Conservation (phyloP, 2,797 vertebrate genomes). For the Tragopan temminckii region DNA sequence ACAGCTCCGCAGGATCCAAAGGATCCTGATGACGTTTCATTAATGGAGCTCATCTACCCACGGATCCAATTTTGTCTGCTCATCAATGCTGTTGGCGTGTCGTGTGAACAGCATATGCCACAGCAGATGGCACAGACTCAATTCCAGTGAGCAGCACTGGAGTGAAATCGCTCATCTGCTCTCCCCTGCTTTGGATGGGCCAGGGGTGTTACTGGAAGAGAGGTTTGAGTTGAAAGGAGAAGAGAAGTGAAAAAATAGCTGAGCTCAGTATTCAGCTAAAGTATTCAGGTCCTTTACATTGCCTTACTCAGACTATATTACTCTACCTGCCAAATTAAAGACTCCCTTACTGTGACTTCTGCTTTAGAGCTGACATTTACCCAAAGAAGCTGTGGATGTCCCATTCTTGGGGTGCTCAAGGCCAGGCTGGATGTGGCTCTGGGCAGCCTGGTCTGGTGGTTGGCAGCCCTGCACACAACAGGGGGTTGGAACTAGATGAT, state of each 20-base stretch:
- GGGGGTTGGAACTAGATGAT: no score
- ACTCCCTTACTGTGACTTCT: neutral
- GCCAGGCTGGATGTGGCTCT: no score
- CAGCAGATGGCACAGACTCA: constrained; percentile 71
- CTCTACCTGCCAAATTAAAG: neutral
- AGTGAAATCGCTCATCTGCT: constrained; percentile 46
- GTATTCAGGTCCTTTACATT: neutral
- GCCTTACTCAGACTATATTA: neutral
- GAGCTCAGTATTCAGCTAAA: rapidly evolving
- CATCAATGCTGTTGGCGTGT: constrained; percentile 38
- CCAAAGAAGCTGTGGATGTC: no score
- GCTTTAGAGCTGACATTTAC: neutral
- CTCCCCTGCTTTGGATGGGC: neutral
- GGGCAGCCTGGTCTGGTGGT: no score
- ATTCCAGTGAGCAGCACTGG: constrained; percentile 37
- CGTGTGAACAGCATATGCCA: constrained; percentile 63
- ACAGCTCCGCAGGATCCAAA: neutral
- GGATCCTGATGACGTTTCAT: neutral
- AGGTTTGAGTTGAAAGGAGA: neutral
- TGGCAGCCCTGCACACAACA: no score
- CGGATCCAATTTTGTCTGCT: neutral
- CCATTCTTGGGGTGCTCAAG: no score
- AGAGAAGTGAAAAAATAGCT: rapidly evolving
- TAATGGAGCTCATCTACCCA: constrained; percentile 29
- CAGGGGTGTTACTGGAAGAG: neutral